phyloP scores from a whole-genome alignment of 2,888 invertebrate genomes.

The Anticlea derivata region DNA sequence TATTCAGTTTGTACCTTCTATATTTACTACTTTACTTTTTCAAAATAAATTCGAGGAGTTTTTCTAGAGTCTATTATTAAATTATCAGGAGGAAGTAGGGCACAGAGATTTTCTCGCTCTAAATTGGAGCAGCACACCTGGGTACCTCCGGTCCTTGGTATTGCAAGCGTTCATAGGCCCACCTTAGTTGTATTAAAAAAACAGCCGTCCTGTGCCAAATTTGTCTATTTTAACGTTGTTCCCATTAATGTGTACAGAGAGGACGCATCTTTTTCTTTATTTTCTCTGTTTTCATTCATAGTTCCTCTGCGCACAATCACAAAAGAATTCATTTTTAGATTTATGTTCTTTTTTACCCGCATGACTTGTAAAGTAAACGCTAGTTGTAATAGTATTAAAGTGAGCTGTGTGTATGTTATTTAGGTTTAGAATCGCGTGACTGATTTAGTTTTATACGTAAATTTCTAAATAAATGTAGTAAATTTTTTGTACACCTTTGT shows the following conservation, averaged over 20 bases:
- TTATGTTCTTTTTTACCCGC: constrained; percentile 15
- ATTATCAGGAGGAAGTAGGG: too few species aligned
- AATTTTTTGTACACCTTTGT: constrained; percentile 43
- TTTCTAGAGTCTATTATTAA: background rate
- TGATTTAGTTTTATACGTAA: constrained; percentile 66
- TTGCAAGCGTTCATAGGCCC: too few species aligned
- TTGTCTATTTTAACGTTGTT: constrained; percentile 14
- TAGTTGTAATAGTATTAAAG: constrained; percentile 28
- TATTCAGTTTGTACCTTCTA: constrained; percentile 14
- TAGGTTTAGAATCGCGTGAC: constrained; percentile 68
- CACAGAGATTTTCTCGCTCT: too few species aligned
- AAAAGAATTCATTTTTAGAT: constrained; percentile 20
- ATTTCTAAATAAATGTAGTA: constrained; percentile 57
- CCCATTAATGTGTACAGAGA: too few species aligned
- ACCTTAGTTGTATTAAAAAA: too few species aligned
- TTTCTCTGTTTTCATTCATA: constrained; percentile 14
- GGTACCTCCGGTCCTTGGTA: too few species aligned
- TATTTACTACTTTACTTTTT: constrained; percentile 5
- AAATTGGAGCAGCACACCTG: too few species aligned
- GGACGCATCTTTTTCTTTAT: constrained; percentile 4
- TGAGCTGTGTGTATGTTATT: constrained; percentile 47
- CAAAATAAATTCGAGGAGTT: background rate
- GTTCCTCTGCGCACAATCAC: constrained; percentile 34
- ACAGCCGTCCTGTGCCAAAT: constrained; percentile 14
- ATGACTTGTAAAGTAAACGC: constrained; percentile 30